Evolutionary conservation across 2,797 vertebrate species (phyloP).

Genomic region (Enteromius anoplus): DNA sequence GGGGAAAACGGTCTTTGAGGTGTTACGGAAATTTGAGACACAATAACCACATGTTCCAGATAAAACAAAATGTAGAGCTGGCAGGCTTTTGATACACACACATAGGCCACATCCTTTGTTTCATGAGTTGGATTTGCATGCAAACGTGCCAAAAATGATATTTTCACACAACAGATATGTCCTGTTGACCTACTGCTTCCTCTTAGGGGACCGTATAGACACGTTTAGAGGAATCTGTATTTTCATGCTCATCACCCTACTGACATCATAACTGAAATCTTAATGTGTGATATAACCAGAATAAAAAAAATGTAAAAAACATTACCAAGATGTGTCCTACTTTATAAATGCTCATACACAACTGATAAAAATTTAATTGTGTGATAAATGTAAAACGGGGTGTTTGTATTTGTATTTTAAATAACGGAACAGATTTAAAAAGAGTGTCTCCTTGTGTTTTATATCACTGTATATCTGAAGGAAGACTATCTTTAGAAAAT

Average conservation of each 20-base stretch:
- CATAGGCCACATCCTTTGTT: slow-evolving; percentile 25
- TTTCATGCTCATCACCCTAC: neutral
- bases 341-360: neutral
- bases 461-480: too few relatives aligned
- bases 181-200: slow-evolving; percentile 8
- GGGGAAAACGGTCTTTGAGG: slow-evolving; percentile 38
- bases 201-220: neutral
- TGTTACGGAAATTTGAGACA: slow-evolving; percentile 26
- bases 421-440: neutral
- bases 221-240: neutral
- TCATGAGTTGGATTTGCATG: neutral
- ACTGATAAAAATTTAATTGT: neutral
- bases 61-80: slow-evolving; percentile 9
- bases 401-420: neutral
- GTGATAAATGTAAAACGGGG: neutral
- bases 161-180: slow-evolving; percentile 14
- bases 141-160: slow-evolving; percentile 6
- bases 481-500: too few relatives aligned
- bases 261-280: slow-evolving; percentile 5
- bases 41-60: slow-evolving; percentile 34
- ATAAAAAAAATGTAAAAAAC: neutral
- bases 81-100: slow-evolving; percentile 3
- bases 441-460: neutral
- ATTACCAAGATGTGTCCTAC: neutral
- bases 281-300: neutral